Evolutionary conservation across 2,888 invertebrate genomes (phyloP).

Genomic region (Drosophila pseudotakahashii): DNA sequence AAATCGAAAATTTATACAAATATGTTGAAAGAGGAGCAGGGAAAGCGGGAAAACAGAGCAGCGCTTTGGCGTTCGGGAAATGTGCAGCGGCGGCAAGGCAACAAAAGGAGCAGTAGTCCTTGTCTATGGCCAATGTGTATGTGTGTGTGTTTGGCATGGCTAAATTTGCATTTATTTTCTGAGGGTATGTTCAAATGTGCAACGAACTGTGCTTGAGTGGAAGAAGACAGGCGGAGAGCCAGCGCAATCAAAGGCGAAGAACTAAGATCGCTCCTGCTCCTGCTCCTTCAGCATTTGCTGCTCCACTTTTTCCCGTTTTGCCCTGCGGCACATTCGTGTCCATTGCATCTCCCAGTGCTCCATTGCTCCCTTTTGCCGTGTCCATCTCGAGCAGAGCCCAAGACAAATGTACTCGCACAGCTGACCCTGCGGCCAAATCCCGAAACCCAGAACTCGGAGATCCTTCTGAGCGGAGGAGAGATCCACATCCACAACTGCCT

Average conservation of each 20-base stretch:
- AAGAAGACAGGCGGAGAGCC: constrained; percentile 62
- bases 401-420: constrained; percentile 63
- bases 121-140: constrained; percentile 39
- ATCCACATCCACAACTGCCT: constrained; percentile 47
- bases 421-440: constrained; percentile 69
- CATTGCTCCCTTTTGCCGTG: constrained; percentile 22
- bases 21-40: constrained; percentile 62
- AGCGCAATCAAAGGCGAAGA: constrained; percentile 68
- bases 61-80: constrained; percentile 57
- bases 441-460: constrained; percentile 38
- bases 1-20: constrained; percentile 79
- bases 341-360: constrained; percentile 19
- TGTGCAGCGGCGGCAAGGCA: constrained; percentile 66
- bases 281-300: not conserved
- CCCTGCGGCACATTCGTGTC: constrained; percentile 40
- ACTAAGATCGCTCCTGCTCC: constrained; percentile 33
- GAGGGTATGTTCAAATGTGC: constrained; percentile 80
- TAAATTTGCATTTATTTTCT: constrained; percentile 78
- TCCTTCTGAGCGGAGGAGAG: constrained; percentile 19
- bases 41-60: constrained; percentile 5
- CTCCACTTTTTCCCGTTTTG: not conserved
- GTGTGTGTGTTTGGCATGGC: constrained; percentile 57
- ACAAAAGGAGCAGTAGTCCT: constrained; percentile 67
- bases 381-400: constrained; percentile 58
- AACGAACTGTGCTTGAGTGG: constrained; percentile 76